Evolutionary conservation across 2,888 invertebrate species (phyloP), one percentile per base, ranked within the genome.

Genomic region (Euproctis similis): DNA sequence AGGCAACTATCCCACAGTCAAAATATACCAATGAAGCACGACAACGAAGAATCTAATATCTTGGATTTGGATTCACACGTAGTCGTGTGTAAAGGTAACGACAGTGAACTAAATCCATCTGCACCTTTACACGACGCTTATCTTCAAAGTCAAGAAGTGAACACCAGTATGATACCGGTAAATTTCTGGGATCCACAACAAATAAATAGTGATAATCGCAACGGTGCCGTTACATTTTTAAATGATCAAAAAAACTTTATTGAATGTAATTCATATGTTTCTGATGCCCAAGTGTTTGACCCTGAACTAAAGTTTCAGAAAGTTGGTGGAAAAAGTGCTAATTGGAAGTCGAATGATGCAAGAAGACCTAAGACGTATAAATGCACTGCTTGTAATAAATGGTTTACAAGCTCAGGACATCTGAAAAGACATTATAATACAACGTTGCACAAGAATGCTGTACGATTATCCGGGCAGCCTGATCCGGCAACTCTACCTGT

Each of bases 381-480:
- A 58, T 96, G 96, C 62, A 92, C 93, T 3, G 94, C 95, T 31
- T 96, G 96, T 77, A 95, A 95, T 78, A 96, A 96, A 85, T 95
- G 95, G 95, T 96, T 96, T 66, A 96, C 95, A 11, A 94, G 94
- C 73, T 95, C 95, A 8, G 96, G 96, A 0, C 96, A 96, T 68
- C 75, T 96, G 27, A 96, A 96, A 72, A 87, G 95, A 32, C 96
- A 96, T 68, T 96, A 95, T 68, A 95, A 95, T 57, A 96, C 96
- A n/a, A 95, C 95, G 22, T 71, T 96, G 48, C 96, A 96, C 56
- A 95, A 95, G 73, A 95, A 95, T 62, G 95, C 95, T 0, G 94
- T 95, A 1, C 91, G 94, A 56, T 92, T 93, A 24, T 93, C 93
- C 42, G 94, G 94, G 0, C 91, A 91, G 44, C 93, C 94, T 1